Base-by-base conservation (phyloP, 2,113 vertebrate species). In the Sinocyclocheilus rhinocerous region DNA sequence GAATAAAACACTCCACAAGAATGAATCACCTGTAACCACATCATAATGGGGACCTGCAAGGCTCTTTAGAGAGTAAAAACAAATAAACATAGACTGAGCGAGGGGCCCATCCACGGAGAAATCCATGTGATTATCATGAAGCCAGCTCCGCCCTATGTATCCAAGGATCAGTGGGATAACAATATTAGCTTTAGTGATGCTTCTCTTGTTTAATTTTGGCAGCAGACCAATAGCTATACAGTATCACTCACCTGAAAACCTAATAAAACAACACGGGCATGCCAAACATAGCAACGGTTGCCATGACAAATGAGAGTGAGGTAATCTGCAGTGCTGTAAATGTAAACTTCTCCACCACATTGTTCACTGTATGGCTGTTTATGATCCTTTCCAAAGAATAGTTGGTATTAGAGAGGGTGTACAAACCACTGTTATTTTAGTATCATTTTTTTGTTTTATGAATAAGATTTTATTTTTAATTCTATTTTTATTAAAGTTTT, bases 241-340 rank as follows among this genome's bases (percentile, higher is more conserved):
- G 83, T 87, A 20, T 90, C 83, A 88, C 82, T 84, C 69, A 65
- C 77, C 67, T 91, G 63, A 67, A 88, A 75, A 89, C 45, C 76
- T 42, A 77, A 76, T 81, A 88, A 91, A 88, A 81, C 89, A 83
- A 92, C 88, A 92, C 50, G 15, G 82, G 83, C 61, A 81, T 55
- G 22, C 50, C 77, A 92, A 94, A 94, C 93, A 95, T 89, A 92
- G 94, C 91, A 92, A 94, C 93, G 0, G 90, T 93, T 92, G 90
- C 91, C 89, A 93, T 84, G 87, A 87, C 85, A 86, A 92, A 89
- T 86, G 90, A 83, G 88, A 75, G 89, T 67, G 55, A 89, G 88
- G 65, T 83, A 61, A 72, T 81, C 77, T 78, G 73, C 73, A 82
- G 80, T 12, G 26, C 61, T 89, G 22, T 70, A 57, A 80, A 90